phyloP scores from a whole-genome alignment of 2,113 vertebrate species.

The Lontra canadensis region DNA sequence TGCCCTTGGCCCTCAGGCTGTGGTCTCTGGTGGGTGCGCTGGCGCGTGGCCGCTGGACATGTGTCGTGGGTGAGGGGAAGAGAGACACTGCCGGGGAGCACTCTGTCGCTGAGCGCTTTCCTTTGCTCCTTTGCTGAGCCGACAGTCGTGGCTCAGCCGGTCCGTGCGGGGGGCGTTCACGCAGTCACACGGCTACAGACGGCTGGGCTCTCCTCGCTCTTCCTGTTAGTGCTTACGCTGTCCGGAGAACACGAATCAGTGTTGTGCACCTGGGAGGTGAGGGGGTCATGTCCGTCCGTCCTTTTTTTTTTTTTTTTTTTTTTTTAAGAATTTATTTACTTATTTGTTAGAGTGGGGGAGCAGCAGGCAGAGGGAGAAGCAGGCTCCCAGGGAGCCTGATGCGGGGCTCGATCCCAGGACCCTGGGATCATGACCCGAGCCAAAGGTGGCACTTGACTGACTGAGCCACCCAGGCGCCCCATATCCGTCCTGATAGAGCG shows the following conservation, averaged over 20 bases:
- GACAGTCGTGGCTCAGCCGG: not conserved
- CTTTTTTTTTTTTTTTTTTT: too few species aligned
- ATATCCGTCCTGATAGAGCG: not conserved
- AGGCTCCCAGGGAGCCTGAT: too few species aligned
- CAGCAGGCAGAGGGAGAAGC: too few species aligned
- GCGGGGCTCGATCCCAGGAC: too few species aligned
- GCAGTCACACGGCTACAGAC: too few species aligned
- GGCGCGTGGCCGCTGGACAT: not conserved
- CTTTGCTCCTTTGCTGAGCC: too few species aligned
- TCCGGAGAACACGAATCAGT: not conserved
- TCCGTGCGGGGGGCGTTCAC: not conserved
- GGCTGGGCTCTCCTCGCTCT: not conserved
- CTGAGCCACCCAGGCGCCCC: too few species aligned
- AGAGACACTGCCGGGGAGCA: not conserved
- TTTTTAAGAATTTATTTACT: too few species aligned
- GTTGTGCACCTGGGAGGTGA: not conserved
- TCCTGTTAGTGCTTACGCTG: not conserved
- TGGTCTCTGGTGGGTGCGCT: not conserved
- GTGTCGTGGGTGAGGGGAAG: not conserved
- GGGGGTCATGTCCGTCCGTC: not conserved
- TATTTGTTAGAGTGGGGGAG: too few species aligned
- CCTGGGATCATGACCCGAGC: too few species aligned
- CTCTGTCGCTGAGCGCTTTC: not conserved
- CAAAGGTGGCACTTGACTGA: too few species aligned
- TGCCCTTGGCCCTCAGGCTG: not conserved